phyloP scores from a whole-genome alignment of 2,888 invertebrate species.

The Stramonita haemastoma region DNA sequence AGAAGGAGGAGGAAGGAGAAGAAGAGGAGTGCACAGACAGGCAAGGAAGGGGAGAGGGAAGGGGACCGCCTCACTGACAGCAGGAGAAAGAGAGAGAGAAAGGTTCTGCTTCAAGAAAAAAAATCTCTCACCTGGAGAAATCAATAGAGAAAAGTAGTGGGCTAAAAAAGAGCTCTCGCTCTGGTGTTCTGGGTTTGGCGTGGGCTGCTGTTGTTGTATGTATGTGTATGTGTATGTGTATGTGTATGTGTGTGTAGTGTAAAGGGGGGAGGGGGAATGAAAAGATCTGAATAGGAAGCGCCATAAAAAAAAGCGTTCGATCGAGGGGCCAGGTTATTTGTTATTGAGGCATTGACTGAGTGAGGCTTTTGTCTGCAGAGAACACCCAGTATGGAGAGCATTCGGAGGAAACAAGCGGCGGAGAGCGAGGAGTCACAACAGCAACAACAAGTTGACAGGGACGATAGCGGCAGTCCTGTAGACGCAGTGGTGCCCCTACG shows the following conservation, averaged over 20 bases:
- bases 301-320: not conserved
- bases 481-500: constrained; percentile 6
- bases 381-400: constrained; percentile 27
- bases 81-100: not conserved
- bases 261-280: not conserved
- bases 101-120: no score
- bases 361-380: not conserved
- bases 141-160: no score
- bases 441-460: not conserved
- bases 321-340: not conserved
- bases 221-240: not conserved
- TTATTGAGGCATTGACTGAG: not conserved
- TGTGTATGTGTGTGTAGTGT: not conserved
- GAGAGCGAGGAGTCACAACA: not conserved
- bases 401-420: not conserved
- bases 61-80: not conserved
- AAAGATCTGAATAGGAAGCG: not conserved
- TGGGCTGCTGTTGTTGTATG: not conserved
- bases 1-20: not conserved
- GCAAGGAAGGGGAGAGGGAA: not conserved
- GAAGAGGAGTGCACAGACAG: not conserved
- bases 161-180: no score
- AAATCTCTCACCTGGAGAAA: no score
- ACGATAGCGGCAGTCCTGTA: constrained; percentile 11
- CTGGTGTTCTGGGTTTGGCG: no score